Evolutionary conservation across 2,888 invertebrate genomes (phyloP).

Genomic region (Dasypogon diadema): DNA sequence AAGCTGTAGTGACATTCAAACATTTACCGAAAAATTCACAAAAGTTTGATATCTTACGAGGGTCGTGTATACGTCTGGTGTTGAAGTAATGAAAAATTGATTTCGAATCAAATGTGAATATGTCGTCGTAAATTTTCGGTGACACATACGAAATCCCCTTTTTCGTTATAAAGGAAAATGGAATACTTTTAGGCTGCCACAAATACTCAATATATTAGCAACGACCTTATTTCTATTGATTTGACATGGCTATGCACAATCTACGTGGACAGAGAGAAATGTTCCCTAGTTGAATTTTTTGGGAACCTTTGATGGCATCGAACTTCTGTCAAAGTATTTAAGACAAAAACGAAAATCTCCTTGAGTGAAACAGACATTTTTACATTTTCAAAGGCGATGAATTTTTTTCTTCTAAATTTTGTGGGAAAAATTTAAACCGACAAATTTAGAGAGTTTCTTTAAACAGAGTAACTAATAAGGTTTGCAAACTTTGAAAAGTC

Average conservation of each 20-base stretch:
- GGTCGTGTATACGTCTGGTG: not conserved
- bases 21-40: not conserved
- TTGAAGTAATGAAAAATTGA: slow-evolving; percentile 30
- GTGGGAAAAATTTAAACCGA: no score
- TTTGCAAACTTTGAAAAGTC: no score
- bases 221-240: not conserved
- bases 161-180: not conserved
- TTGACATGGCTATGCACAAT: not conserved
- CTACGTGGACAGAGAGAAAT: not conserved
- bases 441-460: no score
- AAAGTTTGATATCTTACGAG: not conserved
- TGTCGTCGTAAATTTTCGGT: not conserved
- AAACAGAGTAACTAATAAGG: no score
- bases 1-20: not conserved
- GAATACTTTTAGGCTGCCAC: not conserved
- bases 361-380: not conserved
- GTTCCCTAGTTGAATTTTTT: not conserved
- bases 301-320: no score
- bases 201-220: not conserved
- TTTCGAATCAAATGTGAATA: not conserved
- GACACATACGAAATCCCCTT: not conserved
- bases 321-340: no score
- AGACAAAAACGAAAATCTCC: not conserved
- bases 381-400: not conserved
- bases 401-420: no score